A percentile compares a stretch with the other conserved stretches of the same genome.
phyloP scores from a whole-genome alignment of 2,113 vertebrate species.

The Acrocephalus arundinaceus region DNA sequence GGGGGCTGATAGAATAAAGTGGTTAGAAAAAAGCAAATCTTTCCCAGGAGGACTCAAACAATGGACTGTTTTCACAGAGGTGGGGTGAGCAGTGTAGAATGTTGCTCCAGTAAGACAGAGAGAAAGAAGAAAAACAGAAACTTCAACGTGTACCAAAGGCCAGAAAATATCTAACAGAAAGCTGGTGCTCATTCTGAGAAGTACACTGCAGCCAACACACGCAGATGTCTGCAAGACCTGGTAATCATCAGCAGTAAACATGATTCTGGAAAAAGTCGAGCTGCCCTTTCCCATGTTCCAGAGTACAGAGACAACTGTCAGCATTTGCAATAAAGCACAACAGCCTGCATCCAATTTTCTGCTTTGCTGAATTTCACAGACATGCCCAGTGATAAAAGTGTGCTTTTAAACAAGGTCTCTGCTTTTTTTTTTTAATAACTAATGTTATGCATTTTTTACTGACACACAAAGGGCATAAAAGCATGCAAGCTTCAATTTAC shows the following conservation, averaged over 20 bases:
- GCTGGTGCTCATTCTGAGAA: background rate
- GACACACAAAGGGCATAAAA: slow-evolving; percentile 6
- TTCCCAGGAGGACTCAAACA: background rate
- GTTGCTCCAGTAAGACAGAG: background rate
- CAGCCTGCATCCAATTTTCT: slow-evolving; percentile 21
- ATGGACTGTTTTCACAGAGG: background rate
- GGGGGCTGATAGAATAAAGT: background rate
- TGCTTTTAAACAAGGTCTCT: background rate
- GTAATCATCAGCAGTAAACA: slow-evolving; percentile 4
- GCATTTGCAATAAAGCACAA: background rate
- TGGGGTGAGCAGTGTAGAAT: background rate
- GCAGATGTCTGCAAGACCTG: slow-evolving; percentile 21
- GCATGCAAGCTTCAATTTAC: background rate
- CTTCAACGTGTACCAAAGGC: background rate
- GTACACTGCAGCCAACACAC: background rate
- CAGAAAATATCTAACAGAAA: slow-evolving; percentile 13
- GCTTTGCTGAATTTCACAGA: slow-evolving; percentile 41
- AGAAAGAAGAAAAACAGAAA: slow-evolving; percentile 10
- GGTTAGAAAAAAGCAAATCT: background rate
- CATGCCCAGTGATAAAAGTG: background rate
- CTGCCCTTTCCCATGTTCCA: slow-evolving; percentile 29
- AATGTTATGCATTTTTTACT: background rate
- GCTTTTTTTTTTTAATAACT: background rate
- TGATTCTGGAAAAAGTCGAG: slow-evolving; percentile 35
- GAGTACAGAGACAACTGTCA: slow-evolving; percentile 27